Evolutionary conservation across 1,140 invertebrate species (phyloP).

Genomic region (Druon quercuslanigerum): DNA sequence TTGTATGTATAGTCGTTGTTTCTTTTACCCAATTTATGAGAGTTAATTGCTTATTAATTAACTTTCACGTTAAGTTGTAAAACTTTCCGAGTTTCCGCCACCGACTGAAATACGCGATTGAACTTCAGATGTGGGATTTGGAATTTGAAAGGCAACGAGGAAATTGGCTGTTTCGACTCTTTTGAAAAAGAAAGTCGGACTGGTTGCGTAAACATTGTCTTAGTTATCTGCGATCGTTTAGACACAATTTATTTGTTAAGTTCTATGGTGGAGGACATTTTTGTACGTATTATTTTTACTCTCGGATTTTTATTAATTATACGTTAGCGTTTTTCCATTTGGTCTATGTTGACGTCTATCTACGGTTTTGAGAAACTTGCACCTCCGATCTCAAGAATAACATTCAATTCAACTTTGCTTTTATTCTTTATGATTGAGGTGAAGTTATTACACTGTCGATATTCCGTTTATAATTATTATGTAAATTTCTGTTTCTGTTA

Average conservation of each 20-base stretch:
- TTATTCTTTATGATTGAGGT: slow-evolving; percentile 1
- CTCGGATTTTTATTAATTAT: slow-evolving; percentile 3
- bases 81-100: slow-evolving; percentile 35
- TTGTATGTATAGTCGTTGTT: neutral
- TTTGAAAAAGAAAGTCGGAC: slow-evolving; percentile 34
- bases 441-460: neutral
- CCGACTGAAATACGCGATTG: slow-evolving; percentile 33
- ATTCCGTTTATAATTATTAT: neutral
- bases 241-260: slow-evolving; percentile 44
- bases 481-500: neutral
- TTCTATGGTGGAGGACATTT: slow-evolving; percentile 49
- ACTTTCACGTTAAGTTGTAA: slow-evolving; percentile 18
- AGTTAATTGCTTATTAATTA: slow-evolving; percentile 4
- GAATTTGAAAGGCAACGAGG: neutral
- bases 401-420: slow-evolving; percentile 6
- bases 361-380: neutral
- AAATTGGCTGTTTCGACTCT: slow-evolving; percentile 30
- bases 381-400: neutral
- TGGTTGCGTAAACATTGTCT: slow-evolving; percentile 34
- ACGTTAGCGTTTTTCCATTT: neutral
- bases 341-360: neutral
- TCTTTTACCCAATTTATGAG: neutral
- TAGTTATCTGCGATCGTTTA: slow-evolving; percentile 19
- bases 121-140: slow-evolving; percentile 24
- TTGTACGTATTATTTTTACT: slow-evolving; percentile 47